Base-by-base conservation (phyloP, 2,888 invertebrate genomes). In the Callyntrura guangdongensis region DNA sequence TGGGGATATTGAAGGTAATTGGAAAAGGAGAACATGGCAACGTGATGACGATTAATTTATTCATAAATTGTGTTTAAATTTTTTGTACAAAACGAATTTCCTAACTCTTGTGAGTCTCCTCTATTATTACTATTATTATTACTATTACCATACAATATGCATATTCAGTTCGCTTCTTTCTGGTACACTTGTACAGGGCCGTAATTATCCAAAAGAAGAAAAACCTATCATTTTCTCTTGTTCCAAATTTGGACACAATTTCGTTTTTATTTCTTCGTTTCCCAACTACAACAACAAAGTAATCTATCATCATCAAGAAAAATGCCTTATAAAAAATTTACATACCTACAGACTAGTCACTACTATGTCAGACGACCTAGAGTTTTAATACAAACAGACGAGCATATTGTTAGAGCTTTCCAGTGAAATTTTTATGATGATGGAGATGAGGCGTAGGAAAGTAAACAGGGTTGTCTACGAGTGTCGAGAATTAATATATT, bases 21-120 rank as follows among this genome's bases (percentile, higher is more conserved):
- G 49, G 22, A 49, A 0, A 77, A 77, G 25, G 53, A 25, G n/a
- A 79, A 25, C 12, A 36, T 3, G 25, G 22, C 25, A 14, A 45
- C 17, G 36, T 84, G 45, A 82, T 61, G 64, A 69, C n/a, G 84
- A 84, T 84, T 84, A 69, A 84, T 69, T 84, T 69, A 84, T 84
- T 84, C 84, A 84, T 69, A 83, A 83, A 69, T 67, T 67, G 67
- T 84, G 27, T 17, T 25, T n/a, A 53, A 53, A 79, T 59, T 59
- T 56, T 20, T n/a, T 22, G 64, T 17, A 56, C 22, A 77, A 12
- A 77, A 36, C 3, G 36, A 2, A 36, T 6, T 36, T 36, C 2
- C 3, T 6, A 36, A 36, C 36, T 36, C 36, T 36, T 36, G 3
- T 36, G 36, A 36, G 36, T 36, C 36, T 36, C n/a, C n/a, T 14